A percentile compares a stretch with the other conserved stretches of the same genome.
phyloP scores from a whole-genome alignment of 2,797 vertebrate species.

The Amniataba percoides region DNA sequence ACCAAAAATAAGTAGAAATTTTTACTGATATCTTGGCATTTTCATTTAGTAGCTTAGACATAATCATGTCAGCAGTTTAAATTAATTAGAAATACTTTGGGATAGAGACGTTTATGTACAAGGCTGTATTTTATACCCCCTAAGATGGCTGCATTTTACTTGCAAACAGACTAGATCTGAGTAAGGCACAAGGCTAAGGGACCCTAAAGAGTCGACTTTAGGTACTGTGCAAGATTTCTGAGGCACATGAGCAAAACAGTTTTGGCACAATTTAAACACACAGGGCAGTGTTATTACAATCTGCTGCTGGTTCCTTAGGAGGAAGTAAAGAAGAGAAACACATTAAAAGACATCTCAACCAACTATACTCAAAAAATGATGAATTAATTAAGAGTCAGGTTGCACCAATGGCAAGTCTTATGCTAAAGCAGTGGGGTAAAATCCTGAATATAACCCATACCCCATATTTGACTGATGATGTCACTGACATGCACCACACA shows the following conservation, averaged over 20 bases:
- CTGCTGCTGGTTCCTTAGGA: background rate
- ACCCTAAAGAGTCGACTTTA: background rate
- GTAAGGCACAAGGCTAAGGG: slow-evolving; percentile 2
- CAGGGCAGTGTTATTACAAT: background rate
- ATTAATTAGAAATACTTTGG: slow-evolving; percentile 1
- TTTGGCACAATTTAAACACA: slow-evolving; percentile 4
- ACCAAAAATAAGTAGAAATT: background rate
- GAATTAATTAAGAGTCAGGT: slow-evolving; percentile 18
- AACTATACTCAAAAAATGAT: slow-evolving; percentile 14
- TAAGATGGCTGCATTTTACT: background rate
- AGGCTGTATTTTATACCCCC: too few relatives aligned
- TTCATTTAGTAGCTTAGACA: too few relatives aligned
- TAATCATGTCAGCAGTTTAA: too few relatives aligned
- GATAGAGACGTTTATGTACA: too few relatives aligned
- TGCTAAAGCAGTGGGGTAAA: background rate
- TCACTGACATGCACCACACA: slow-evolving; percentile 7
- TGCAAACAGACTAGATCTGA: background rate
- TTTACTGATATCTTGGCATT: background rate
- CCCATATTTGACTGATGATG: slow-evolving; percentile 25
- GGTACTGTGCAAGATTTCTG: slow-evolving; percentile 4
- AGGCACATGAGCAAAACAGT: background rate
- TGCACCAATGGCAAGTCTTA: slow-evolving; percentile 12
- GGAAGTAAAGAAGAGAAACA: slow-evolving; percentile 8
- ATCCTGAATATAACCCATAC: background rate
- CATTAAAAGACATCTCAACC: slow-evolving; percentile 12